These are phyloP conservation scores for Leptura quadrifasciata DNA, from an alignment of 2,888 invertebrate genomes.

Conservation along the genomic window DNA sequence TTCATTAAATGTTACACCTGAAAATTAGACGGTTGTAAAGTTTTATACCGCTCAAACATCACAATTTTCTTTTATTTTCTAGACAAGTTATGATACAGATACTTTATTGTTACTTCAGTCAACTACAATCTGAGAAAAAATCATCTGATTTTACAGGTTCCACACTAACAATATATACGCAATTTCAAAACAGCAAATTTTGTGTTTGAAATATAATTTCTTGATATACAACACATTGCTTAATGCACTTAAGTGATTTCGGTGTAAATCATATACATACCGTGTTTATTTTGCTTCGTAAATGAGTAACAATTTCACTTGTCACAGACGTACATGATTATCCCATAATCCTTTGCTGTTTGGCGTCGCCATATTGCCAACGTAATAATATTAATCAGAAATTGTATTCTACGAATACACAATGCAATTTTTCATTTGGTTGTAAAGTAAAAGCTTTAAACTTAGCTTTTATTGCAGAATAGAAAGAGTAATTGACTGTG, in stretches of 20 bases:
- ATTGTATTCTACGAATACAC: neutral
- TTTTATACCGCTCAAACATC: neutral
- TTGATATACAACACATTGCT: neutral
- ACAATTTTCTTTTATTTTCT: constrained; percentile 6
- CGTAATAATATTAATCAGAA: constrained; percentile 43
- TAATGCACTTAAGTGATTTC: constrained; percentile 8
- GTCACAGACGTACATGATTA: constrained; percentile 72
- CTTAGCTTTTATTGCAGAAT: neutral
- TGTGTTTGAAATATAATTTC: neutral
- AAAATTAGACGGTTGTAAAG: constrained; percentile 7
- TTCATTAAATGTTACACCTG: constrained; percentile 34
- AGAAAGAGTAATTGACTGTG: neutral
- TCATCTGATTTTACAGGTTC: constrained; percentile 32
- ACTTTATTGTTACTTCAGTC: constrained; percentile 27
- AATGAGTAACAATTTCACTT: constrained; percentile 70
- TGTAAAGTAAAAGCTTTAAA: neutral
- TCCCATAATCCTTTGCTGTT: constrained; percentile 71
- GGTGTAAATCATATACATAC: constrained; percentile 43
- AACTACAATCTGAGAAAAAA: constrained; percentile 48
- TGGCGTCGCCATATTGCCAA: constrained; percentile 72
- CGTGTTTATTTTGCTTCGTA: constrained; percentile 64
- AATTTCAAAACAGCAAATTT: constrained; percentile 3
- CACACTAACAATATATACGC: constrained; percentile 19
- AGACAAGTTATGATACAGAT: constrained; percentile 4
- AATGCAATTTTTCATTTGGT: neutral